phyloP scores from a whole-genome alignment of 2,888 invertebrate genomes.

The Spisula solida region DNA sequence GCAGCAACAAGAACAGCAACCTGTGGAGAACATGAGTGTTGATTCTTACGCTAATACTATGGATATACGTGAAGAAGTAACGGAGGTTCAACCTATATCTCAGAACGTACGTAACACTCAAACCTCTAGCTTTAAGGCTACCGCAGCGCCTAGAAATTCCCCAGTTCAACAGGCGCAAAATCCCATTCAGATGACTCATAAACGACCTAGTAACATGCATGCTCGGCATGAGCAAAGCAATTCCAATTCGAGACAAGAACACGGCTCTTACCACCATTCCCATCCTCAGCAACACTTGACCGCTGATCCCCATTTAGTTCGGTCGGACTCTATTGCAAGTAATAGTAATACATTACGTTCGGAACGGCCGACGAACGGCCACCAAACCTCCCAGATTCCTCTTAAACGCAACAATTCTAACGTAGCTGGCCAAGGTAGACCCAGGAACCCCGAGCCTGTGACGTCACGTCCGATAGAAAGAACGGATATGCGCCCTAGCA shows the following conservation, averaged over 20 bases:
- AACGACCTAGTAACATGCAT: conserved; percentile 11
- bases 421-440: conserved; percentile 39
- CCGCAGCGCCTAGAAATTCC: conserved; percentile 35
- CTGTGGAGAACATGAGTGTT: conserved; percentile 51
- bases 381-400: conserved; percentile 33
- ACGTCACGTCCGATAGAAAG: conserved; percentile 62
- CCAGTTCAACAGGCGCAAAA: conserved; percentile 35
- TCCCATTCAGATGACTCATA: conserved; percentile 9
- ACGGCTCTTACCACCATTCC: background rate
- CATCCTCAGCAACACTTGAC: background rate
- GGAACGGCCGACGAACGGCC: conserved; percentile 26
- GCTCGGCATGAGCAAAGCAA: background rate
- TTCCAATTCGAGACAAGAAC: conserved; percentile 19
- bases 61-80: conserved; percentile 55
- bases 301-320: conserved; percentile 25
- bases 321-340: conserved; percentile 37
- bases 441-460: conserved; percentile 69
- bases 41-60: conserved; percentile 48
- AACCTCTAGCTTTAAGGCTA: conserved; percentile 43
- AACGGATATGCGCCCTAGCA: conserved; percentile 53
- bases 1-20: conserved; percentile 44
- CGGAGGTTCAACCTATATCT: conserved; percentile 46
- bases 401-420: conserved; percentile 57
- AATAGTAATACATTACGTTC: conserved; percentile 27
- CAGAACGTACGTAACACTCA: conserved; percentile 19